Base-by-base conservation (phyloP, 2,888 invertebrate species). In the Eupithecia abbreviata region DNA sequence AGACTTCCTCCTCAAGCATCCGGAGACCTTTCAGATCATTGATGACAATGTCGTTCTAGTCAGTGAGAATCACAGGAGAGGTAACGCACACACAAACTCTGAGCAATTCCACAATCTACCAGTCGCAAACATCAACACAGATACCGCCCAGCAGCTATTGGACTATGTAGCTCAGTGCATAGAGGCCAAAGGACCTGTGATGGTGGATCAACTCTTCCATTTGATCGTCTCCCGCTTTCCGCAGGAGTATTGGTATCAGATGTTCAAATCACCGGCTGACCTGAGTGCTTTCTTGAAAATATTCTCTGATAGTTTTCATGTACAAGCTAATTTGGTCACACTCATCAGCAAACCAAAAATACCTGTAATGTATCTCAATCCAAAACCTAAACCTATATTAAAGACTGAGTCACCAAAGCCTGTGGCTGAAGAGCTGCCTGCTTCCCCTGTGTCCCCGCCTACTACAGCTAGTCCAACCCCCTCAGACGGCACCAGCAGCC, bases 241-340 rank as follows among this genome's bases (percentile, higher is more conserved):
- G 7, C 96, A 97, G 87, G 97, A 97, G 81, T 96, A 96, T 83
- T 98, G 98, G 97, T 96, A 97, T 85, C 97, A 97, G 86, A 97
- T 98, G 94, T 98, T 99, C 87, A 98, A 98, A 89, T 98, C 98
- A 4, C 97, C 98, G 0, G 97, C 97, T 76, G 99, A 99, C 92
- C 95, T 99, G 83, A 97, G 97, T 72, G 98, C 98, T 71, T 99
- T 99, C 90, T 95, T 99, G 74, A 97, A 98, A 90, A 96, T 99
- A 93, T 98, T 99, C 90, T 97, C 98, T n/a, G 98, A 98, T 90
- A 97, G 98, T 85, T 99, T 99, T 93, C 98, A 98, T 90, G 98
- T 99, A 80, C 98, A 99, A 90, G 96, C 98, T 74, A 98, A 99
- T 95, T 96, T 98, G 91, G 98, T 98, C 85, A 98, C 98, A 76